phyloP scores from a whole-genome alignment of 2,888 invertebrate species.

The Macrophya alboannulata region DNA sequence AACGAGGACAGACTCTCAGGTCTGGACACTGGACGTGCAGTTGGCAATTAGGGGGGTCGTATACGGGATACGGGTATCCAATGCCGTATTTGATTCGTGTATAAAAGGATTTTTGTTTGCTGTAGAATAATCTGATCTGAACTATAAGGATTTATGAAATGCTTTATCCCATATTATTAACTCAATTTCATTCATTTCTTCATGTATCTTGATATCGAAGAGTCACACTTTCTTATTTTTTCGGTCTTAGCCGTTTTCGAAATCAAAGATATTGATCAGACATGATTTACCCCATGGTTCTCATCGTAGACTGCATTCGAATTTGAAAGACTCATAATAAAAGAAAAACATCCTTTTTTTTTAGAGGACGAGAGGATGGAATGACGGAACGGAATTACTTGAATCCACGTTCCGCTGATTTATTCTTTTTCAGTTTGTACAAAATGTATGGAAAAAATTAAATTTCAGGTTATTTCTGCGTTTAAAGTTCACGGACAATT shows the following conservation, averaged over 20 bases:
- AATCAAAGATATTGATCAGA: neutral
- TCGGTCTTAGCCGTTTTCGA: too few relatives aligned
- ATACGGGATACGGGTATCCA: neutral
- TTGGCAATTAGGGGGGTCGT: neutral
- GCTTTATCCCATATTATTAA: neutral
- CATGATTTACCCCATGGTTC: neutral
- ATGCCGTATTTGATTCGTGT: neutral
- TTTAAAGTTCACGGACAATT: neutral
- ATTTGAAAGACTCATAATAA: neutral
- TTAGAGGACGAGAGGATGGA: neutral
- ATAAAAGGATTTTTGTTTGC: neutral
- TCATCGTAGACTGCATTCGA: neutral
- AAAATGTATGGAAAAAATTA: neutral
- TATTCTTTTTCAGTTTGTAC: neutral
- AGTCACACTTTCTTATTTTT: too few relatives aligned
- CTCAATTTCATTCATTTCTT: neutral
- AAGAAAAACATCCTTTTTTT: neutral
- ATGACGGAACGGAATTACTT: neutral
- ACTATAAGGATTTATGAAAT: neutral
- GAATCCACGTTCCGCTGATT: slow-evolving; percentile 1
- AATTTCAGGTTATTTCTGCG: neutral
- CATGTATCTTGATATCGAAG: neutral
- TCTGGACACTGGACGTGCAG: neutral
- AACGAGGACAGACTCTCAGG: neutral
- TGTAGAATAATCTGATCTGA: neutral